Base-by-base conservation (phyloP, 2,113 vertebrate genomes). In the Neogobius melanostomus region DNA sequence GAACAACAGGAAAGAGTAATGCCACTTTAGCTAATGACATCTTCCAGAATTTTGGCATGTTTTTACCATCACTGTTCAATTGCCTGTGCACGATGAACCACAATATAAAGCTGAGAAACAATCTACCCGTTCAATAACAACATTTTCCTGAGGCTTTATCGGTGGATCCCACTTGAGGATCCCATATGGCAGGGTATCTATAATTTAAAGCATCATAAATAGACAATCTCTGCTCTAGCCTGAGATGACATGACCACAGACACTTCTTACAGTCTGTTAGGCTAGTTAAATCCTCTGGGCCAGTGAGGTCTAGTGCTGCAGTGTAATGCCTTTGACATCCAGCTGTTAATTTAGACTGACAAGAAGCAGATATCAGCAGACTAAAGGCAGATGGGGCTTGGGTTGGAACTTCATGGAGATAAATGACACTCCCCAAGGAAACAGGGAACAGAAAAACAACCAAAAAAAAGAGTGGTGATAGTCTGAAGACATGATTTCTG, bases 131-230 rank as follows among this genome's bases (percentile, higher is more conserved):
- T 75, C 71, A 61, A 11, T 61, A 71, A 81, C 79, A 76, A 77
- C 46, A 72, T 77, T 86, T 82, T 83, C 83, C 82, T 0, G 70
- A 74, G 85, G 82, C 86, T 67, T 85, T 69, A 84, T 88, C 77
- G 82, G 76, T 76, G 82, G 79, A 75, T 74, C 87, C 76, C 70
- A 74, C 82, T 81, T 52, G 74, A 79, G 68, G 54, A 82, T 70
- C 77, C 85, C 90, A 91, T 91, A 89, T 90, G 89, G 80, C 65
- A 69, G 3, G 44, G 67, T 79, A 90, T 89, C 65, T 88, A 89
- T 91, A 85, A 90, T 91, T 87, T 74, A 91, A 73, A 45, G 66
- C 69, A 79, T 88, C 82, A 90, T 91, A 80, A 91, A 91, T 90
- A 87, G 77, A 83, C 78, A 87, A 87, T 89, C 50, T 17, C 52